Base-by-base conservation (phyloP, 2,113 vertebrate species). In the Scytalopus superciliaris region DNA sequence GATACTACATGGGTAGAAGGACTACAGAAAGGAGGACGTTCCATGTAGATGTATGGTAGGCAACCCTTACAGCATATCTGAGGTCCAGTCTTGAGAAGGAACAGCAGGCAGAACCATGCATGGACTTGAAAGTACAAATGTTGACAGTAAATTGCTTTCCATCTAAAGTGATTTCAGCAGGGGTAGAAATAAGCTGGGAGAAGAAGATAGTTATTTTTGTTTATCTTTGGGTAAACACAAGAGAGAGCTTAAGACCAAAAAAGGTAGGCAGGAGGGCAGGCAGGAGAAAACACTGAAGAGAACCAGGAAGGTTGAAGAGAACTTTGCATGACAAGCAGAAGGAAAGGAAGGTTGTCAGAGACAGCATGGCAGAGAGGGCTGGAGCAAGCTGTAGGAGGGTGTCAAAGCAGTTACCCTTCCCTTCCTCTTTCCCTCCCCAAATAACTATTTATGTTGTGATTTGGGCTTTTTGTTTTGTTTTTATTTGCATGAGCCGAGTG, bases 341-440 rank as follows among this genome's bases (percentile, higher is more conserved):
- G 22, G 57, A 64, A 85, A 79, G 49, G 72, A 78, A 64, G 49
- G 40, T 40, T 62, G n/a, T n/a, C 8, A 3, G 56, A 68, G 22
- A 37, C 14, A 27, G 27, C 0, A 0, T 73, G 50, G 37, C 40
- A 13, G 0, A 2, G 28, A 79, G 63, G 57, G 28, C 50, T 88
- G 75, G 49, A 88, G 57, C 35, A 60, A 78, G 35, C 73, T 63
- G 31, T 57, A 45, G 31, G 25, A 90, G n/a, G 13, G 31, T 39
- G 14, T 86, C 7, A 31, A 13, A 73, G 63, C n/a, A 88, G 15
- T 62, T 90, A 28, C 28, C 28, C 6, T 66, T 52, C 25, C 40
- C 25, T 62, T 89, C n/a, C 25, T 81, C 23, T 50, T 60, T 62
- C 35, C 14, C 7, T 44, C 12, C 8, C 4, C 16, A 27, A 22